A percentile compares a stretch with the other conserved stretches of the same genome.
Evolutionary conservation across 2,888 invertebrate genomes (phyloP).

Genomic region (Aquatica leii): DNA sequence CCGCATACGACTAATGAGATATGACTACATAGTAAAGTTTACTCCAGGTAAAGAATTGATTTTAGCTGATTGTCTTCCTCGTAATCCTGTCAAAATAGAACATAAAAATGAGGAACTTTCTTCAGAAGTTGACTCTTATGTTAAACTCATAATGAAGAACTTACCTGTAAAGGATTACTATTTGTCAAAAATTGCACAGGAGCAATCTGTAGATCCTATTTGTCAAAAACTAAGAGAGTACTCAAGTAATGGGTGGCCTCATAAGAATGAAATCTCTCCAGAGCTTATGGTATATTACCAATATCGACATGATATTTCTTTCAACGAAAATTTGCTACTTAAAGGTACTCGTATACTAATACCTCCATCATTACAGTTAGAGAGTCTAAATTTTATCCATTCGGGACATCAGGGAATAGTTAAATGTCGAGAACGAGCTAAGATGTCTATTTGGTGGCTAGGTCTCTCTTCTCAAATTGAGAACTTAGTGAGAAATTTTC

Average conservation of each 20-base stretch:
- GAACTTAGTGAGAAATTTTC: not conserved
- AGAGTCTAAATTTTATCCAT: conserved; percentile 21
- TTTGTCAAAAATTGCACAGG: not conserved
- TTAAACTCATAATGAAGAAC: not conserved
- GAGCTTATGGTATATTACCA: not conserved
- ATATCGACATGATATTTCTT: conserved; percentile 4
- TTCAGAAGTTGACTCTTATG: not conserved
- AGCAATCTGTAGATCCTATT: conserved; percentile 5
- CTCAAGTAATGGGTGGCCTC: conserved; percentile 14
- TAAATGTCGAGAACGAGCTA: not conserved
- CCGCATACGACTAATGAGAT: conserved; percentile 48
- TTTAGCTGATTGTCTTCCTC: too few species aligned
- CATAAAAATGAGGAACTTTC: too few species aligned
- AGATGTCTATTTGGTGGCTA: conserved; percentile 1
- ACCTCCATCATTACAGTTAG: conserved; percentile 32
- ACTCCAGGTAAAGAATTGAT: too few species aligned
- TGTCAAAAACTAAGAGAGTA: conserved; percentile 9
- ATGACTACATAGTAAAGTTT: conserved; percentile 44
- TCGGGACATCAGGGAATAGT: not conserved
- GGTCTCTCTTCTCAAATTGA: not conserved
- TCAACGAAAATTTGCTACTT: not conserved
- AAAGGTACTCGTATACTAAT: conserved; percentile 38
- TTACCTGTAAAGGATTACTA: not conserved
- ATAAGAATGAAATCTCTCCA: conserved; percentile 1
- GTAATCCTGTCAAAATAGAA: not conserved